phyloP scores from a whole-genome alignment of 1,140 invertebrate genomes.

The Conopomorpha cramerella region DNA sequence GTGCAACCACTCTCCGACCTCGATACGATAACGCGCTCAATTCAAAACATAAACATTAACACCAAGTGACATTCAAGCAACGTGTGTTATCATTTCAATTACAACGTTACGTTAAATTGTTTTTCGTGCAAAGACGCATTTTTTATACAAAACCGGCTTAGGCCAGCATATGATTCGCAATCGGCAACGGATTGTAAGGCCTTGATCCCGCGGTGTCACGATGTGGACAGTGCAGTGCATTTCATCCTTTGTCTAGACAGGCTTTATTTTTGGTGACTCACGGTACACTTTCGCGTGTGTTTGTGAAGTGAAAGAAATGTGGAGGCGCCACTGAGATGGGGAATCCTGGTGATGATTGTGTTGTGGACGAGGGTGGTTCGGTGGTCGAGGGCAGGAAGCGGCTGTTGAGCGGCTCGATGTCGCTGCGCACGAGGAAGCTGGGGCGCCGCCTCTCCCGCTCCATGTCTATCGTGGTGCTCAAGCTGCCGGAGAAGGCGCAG shows the following conservation, averaged over 20 bases:
- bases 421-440: constrained; percentile 50
- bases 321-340: no score
- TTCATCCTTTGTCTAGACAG: constrained; percentile 16
- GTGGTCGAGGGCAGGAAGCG: constrained; percentile 17
- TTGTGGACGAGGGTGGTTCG: constrained; percentile 20
- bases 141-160: constrained; percentile 30
- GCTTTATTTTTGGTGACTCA: no score
- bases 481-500: constrained; percentile 53
- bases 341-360: no score
- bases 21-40: constrained; percentile 36
- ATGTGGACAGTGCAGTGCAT: constrained; percentile 34
- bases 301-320: no score
- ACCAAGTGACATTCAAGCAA: no score
- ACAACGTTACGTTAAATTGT: no score
- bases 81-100: no score
- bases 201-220: constrained; percentile 29
- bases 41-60: constrained; percentile 29
- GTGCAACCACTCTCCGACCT: constrained; percentile 5
- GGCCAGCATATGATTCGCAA: constrained; percentile 45
- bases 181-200: constrained; percentile 20
- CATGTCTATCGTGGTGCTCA: constrained; percentile 60
- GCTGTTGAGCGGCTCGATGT: constrained; percentile 45
- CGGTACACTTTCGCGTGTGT: constrained; percentile 28
- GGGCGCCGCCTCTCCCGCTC: constrained; percentile 59
- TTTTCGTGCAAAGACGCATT: no score